Conservation (phyloP, 2,797 vertebrate species). For the Anguilla anguilla region DNA sequence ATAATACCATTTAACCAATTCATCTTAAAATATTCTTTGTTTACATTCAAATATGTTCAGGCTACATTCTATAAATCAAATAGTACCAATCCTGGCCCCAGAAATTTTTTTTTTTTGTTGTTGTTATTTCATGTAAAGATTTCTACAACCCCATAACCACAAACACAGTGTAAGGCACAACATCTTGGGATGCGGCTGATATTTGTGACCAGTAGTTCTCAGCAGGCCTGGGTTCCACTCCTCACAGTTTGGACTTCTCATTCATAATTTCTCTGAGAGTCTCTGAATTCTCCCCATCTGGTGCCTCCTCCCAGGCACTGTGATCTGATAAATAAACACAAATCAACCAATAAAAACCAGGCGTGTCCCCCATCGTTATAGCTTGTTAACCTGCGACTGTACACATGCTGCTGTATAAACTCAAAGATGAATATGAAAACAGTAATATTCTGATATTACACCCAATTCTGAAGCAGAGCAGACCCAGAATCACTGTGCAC, state of each 20-base stretch:
- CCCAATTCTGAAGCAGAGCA: neutral
- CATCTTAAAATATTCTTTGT: neutral
- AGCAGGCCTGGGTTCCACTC: neutral
- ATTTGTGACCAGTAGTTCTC: constrained; percentile 8
- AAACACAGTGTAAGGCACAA: neutral
- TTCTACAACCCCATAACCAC: neutral
- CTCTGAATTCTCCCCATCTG: constrained; percentile 77
- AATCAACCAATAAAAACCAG: constrained; percentile 35
- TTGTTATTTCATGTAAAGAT: neutral
- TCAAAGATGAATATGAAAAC: no score
- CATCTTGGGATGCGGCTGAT: neutral
- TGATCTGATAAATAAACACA: constrained; percentile 76
- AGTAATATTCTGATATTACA: neutral
- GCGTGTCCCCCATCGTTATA: neutral
- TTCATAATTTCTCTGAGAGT: constrained; percentile 70
- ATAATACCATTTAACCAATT: neutral
- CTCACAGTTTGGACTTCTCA: constrained; percentile 70
- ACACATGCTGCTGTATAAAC: no score
- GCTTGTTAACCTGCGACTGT: neutral
- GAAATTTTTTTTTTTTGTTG: no score
- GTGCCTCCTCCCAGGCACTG: constrained; percentile 79
- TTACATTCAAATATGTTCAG: neutral
- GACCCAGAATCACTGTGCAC: neutral
- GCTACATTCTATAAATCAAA: neutral
- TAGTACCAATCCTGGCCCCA: neutral